Conservation (phyloP, 2,888 invertebrate species). For the Orthosia incerta region DNA sequence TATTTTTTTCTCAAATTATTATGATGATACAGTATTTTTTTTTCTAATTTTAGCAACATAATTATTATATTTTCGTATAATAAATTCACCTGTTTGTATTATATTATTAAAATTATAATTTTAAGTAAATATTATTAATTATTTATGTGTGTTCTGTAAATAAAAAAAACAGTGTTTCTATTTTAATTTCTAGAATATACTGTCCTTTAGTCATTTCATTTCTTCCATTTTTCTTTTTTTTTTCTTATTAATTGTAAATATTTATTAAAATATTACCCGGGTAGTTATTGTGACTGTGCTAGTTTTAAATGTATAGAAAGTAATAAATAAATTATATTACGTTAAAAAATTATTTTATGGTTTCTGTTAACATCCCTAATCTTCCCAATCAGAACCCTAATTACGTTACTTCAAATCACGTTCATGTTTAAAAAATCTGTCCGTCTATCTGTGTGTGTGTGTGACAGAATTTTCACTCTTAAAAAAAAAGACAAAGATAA, state of each 20-base stretch:
- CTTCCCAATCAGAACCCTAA: neutral
- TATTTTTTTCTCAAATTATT: neutral
- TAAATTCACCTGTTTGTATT: constrained; percentile 27
- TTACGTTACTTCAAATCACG: too few relatives aligned
- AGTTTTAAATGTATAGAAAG: constrained; percentile 59
- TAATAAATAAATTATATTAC: constrained; percentile 68
- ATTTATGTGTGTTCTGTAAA: constrained; percentile 64
- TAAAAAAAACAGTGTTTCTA: constrained; percentile 46
- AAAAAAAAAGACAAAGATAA: too few relatives aligned
- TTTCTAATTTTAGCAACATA: neutral
- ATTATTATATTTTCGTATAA: neutral
- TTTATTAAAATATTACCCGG: constrained; percentile 60
- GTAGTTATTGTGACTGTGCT: constrained; percentile 70
- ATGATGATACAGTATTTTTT: neutral
- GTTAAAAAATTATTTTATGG: constrained; percentile 61
- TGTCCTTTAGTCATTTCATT: constrained; percentile 66
- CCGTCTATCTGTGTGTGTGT: too few relatives aligned
- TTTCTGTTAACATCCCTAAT: constrained; percentile 37
- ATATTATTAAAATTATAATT: constrained; percentile 36
- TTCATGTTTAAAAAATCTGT: too few relatives aligned
- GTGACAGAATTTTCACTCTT: too few relatives aligned
- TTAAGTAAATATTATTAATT: constrained; percentile 32
- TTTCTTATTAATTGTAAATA: constrained; percentile 62
- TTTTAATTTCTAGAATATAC: constrained; percentile 38
- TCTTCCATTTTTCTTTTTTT: constrained; percentile 64